These are phyloP conservation scores for Micronycteris hirsuta DNA, from an alignment of 2,113 vertebrate genomes.

Conservation along the genomic window DNA sequence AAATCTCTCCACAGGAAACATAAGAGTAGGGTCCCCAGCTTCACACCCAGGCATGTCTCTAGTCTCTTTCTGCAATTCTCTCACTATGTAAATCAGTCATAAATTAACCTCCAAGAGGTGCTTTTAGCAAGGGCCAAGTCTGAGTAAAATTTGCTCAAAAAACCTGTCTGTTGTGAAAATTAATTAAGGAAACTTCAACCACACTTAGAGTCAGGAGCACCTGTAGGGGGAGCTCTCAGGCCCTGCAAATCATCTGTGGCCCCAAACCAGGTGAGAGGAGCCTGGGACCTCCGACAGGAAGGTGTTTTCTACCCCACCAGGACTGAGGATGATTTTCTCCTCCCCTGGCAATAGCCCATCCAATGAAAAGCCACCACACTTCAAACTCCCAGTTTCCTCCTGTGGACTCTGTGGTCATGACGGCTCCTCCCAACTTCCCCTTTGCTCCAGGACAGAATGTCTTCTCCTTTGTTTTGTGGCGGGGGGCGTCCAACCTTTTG, in stretches of 20 bases:
- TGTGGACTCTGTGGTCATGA: background rate
- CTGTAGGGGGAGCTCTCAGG: background rate
- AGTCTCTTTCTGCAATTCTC: background rate
- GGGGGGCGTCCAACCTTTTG: too few relatives aligned
- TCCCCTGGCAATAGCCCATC: background rate
- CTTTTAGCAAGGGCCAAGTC: background rate
- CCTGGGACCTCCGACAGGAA: background rate
- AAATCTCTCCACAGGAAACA: background rate
- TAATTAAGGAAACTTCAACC: background rate
- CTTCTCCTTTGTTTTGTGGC: background rate
- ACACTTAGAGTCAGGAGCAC: background rate
- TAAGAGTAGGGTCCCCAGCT: background rate
- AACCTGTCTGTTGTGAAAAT: background rate
- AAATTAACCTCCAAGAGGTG: background rate
- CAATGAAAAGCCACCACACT: background rate
- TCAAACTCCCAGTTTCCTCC: background rate
- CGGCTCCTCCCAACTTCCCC: background rate
- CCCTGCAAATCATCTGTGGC: background rate
- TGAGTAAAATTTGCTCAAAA: background rate
- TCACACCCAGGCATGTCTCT: background rate
- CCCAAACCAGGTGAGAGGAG: background rate
- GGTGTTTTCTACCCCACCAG: background rate
- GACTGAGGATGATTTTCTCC: background rate
- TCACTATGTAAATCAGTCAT: background rate
- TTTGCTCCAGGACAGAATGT: background rate